Evolutionary conservation across 2,797 vertebrate species (phyloP), one percentile per base, ranked within the genome.

Genomic region (Alcedo atthis): DNA sequence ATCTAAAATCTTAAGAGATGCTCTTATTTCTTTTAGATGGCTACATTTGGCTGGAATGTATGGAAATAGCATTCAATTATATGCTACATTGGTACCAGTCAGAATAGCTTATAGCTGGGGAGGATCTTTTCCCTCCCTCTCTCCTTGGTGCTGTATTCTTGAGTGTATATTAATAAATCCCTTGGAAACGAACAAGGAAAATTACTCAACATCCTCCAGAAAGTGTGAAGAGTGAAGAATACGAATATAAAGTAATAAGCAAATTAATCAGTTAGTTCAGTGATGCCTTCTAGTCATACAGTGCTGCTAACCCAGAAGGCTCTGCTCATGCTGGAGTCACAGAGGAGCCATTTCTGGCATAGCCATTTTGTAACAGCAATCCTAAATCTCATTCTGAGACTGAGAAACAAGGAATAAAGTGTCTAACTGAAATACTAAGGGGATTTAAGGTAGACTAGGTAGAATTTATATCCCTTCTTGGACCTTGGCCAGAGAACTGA

Each of bases 21-120:
- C 2, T 73, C 49, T 78, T 85, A 63, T 94, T 96, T 94, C 61
- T 88, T 92, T 68, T 78, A 87, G 70, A 92, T 89, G 81, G 64
- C 35, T 87, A 90, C 74, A 63, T 90, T 92, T 87, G 71, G 68
- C 80, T 93, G 58, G 75, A 87, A 84, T 93, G 67, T 89, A 80
- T 77, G 87, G 82, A 81, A 95, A 96, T 94, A 96, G 55, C 82
- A 87, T 96, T 94, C 91, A 92, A 94, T 96, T 96, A 94, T 92
- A 95, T 92, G 91, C 90, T 96, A 94, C 92, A 92, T 95, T 96
- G 94, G 94, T 92, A 95, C 71, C 87, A 94, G 88, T 89, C 87
- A 95, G 81, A 88, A 94, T 49, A 85, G 92, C 43, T 96, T 94
- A 90, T 92, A 95, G 84, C 89, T 93, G 74, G 70, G 84, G 54